Evolutionary conservation across 92 coral and sea anemone genomes (phyloP).

Genomic region (Chrysogorgia sp.): DNA sequence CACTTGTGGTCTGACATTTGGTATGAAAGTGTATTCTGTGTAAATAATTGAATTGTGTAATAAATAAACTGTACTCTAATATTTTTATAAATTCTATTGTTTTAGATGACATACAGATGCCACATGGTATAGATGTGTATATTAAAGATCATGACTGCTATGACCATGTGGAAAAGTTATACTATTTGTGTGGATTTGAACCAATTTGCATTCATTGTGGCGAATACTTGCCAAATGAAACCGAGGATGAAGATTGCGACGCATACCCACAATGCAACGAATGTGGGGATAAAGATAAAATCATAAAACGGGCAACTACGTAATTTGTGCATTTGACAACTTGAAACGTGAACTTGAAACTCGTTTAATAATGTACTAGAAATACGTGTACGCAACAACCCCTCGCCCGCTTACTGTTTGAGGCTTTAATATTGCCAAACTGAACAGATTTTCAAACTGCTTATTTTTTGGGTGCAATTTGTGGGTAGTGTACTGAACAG

Average conservation of each 20-base stretch:
- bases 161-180: conserved; percentile 11
- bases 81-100: background rate
- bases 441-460: too few species aligned
- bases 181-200: conserved; percentile 6
- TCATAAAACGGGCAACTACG: too few species aligned
- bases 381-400: too few species aligned
- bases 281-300: background rate
- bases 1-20: conserved; percentile 29
- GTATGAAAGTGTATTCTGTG: too few species aligned
- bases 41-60: background rate
- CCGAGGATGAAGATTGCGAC: background rate
- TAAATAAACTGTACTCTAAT: background rate
- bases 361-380: too few species aligned
- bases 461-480: too few species aligned
- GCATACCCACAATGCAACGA: conserved; percentile 2
- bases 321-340: too few species aligned
- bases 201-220: conserved; percentile 2
- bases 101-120: background rate
- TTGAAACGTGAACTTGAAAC: too few species aligned
- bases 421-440: too few species aligned
- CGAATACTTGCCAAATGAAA: background rate
- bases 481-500: too few species aligned
- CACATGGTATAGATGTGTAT: background rate
- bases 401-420: too few species aligned
- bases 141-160: conserved; percentile 12